phyloP scores from a whole-genome alignment of 1,140 invertebrate genomes.

The Bombus vancouverensis region DNA sequence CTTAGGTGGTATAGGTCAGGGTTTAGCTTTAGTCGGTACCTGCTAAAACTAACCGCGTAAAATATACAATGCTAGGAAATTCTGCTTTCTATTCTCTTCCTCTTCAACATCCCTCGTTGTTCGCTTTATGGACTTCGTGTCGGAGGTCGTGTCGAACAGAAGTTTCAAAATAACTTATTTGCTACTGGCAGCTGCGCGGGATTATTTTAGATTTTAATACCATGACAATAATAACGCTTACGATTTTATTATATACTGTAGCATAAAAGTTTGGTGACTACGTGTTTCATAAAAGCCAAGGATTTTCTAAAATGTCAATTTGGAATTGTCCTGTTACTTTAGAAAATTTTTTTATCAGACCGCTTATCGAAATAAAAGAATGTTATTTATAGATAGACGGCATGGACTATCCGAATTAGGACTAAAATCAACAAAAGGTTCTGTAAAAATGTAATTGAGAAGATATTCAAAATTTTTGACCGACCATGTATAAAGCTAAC shows the following conservation, averaged over 20 bases:
- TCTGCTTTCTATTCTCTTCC: not conserved
- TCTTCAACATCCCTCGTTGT: not conserved
- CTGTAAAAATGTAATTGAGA: not conserved
- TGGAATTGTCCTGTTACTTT: not conserved
- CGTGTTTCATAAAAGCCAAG: not conserved
- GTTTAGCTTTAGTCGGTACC: conserved; percentile 53
- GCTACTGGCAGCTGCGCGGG: not conserved
- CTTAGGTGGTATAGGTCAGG: conserved; percentile 55
- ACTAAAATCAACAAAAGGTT: not conserved
- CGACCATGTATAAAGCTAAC: too few species aligned
- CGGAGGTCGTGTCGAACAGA: not conserved
- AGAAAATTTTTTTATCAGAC: not conserved
- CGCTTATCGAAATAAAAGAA: not conserved
- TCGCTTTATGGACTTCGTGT: not conserved
- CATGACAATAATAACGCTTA: not conserved
- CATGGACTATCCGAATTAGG: not conserved
- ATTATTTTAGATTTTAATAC: not conserved
- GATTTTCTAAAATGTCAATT: not conserved
- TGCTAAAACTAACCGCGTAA: conserved; percentile 56
- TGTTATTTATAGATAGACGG: not conserved
- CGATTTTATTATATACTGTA: not conserved
- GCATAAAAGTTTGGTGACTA: not conserved
- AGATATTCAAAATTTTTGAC: not conserved
- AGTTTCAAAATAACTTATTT: not conserved
- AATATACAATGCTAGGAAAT: conserved; percentile 55